phyloP scores from a whole-genome alignment of 2,113 vertebrate genomes.

The Poicephalus gulielmi region DNA sequence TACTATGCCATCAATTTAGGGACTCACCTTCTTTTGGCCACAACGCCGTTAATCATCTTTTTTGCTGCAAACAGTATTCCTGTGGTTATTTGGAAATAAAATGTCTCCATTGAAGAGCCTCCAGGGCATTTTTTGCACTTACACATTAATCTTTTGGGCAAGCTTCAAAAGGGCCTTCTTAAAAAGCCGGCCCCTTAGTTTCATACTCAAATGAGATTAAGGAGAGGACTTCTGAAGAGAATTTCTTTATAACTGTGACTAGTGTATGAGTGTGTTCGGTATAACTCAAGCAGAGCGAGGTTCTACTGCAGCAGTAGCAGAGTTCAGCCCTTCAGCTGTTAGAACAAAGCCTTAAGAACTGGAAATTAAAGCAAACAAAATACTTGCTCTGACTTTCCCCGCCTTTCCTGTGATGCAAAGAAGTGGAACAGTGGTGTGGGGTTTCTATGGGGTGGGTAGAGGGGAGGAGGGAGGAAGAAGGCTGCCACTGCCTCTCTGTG shows the following conservation, averaged over 20 bases:
- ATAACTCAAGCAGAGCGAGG: not conserved
- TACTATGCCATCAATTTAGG: not conserved
- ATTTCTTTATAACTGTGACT: not conserved
- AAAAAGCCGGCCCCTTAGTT: not conserved
- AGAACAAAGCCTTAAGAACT: not conserved
- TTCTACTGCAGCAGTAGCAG: not conserved
- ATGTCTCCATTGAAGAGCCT: not conserved
- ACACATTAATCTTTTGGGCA: not conserved
- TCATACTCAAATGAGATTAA: not conserved
- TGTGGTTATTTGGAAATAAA: not conserved
- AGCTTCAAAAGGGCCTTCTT: not conserved
- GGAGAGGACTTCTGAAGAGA: not conserved
- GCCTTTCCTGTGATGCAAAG: not conserved
- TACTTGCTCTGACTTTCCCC: not conserved
- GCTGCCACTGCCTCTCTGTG: not conserved
- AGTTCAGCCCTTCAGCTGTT: not conserved
- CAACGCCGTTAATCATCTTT: not conserved
- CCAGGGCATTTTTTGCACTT: slow-evolving; percentile 16
- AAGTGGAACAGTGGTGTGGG: not conserved
- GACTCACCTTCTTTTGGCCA: not conserved
- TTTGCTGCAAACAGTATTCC: not conserved
- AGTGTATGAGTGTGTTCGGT: not conserved
- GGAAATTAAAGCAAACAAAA: not conserved
- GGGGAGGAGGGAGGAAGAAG: not conserved
- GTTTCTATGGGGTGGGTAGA: not conserved